Base-by-base conservation (phyloP, 2,797 vertebrate genomes). In the Phoeniculus purpureus region DNA sequence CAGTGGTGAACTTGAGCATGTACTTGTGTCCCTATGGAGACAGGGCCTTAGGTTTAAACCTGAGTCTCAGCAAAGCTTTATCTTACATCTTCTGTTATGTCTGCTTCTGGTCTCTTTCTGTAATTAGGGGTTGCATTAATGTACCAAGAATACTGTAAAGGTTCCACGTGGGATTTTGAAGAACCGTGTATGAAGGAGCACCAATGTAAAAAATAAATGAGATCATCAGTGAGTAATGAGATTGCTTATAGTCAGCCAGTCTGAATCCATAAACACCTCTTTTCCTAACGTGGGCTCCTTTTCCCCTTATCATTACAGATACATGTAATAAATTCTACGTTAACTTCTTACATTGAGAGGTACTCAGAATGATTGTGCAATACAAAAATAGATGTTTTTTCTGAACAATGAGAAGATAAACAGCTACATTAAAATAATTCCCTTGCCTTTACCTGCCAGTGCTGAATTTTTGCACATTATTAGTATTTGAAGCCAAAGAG, bases 321-420 rank as follows among this genome's bases (percentile, higher is more conserved):
- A 27, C 0, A 0, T 71, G 4, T 65, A 71, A 80, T 27, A 60
- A 87, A 59, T 55, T 0, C 19, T 86, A n/a, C 3, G n/a, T 92
- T 95, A 61, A 82, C 70, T 90, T 94, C 73, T 91, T 94, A 66
- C 51, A 23, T 6, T 81, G 52, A 68, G 37, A 20, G 26, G 20
- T 91, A 92, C 55, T 71, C 70, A 79, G 79, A 93, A 64, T 93
- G 88, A 92, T 91, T 92, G 67, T 73, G 43, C 78, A 82, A 84
- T 64, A 40, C 43, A 79, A 87, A 81, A 32, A 73, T 77, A 70
- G 26, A 56, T 4, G 55, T 92, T 82, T 67, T 81, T 93, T 62
- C 55, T 81, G 48, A 95, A 55, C 72, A 88, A 45, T 66, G 52
- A 88, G 65, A 64, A 45, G 26, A 23, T 52, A 60, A 87, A 75